These are phyloP conservation scores for Euclidia mi DNA, from an alignment of 2,888 invertebrate genomes.

Conservation along the genomic window DNA sequence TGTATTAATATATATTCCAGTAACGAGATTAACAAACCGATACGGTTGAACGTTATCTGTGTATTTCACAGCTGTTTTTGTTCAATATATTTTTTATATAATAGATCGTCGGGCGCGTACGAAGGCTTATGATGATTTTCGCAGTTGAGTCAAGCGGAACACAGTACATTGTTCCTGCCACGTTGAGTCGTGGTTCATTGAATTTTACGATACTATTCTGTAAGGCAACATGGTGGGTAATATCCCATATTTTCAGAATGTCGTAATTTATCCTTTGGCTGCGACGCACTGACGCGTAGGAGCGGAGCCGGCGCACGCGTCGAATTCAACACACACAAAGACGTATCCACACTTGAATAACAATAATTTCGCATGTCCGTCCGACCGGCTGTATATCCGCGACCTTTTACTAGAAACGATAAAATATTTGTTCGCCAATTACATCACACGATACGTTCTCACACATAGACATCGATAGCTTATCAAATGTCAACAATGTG, in stretches of 20 bases:
- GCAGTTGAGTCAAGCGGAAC: slow-evolving; percentile 36
- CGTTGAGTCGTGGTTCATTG: slow-evolving; percentile 35
- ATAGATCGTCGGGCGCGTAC: slow-evolving; percentile 5
- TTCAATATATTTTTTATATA: slow-evolving; percentile 16
- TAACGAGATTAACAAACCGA: slow-evolving; percentile 15
- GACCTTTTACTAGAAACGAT: neutral
- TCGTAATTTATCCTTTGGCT: slow-evolving; percentile 35
- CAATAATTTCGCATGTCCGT: slow-evolving; percentile 15
- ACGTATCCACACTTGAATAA: slow-evolving; percentile 25
- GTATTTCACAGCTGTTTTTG: slow-evolving; percentile 2
- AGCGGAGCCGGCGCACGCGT: slow-evolving; percentile 45
- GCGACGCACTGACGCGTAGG: slow-evolving; percentile 27
- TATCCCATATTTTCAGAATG: slow-evolving; percentile 26
- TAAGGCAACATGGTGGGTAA: slow-evolving; percentile 22
- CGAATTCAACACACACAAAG: slow-evolving; percentile 31
- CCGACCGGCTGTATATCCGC: slow-evolving; percentile 17
- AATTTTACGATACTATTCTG: slow-evolving; percentile 43
- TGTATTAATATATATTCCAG: neutral
- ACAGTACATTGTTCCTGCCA: slow-evolving; percentile 15
- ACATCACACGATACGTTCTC: slow-evolving; percentile 24
- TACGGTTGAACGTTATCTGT: slow-evolving; percentile 16
- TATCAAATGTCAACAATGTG: slow-evolving; percentile 42
- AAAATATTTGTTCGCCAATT: slow-evolving; percentile 6
- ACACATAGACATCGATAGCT: slow-evolving; percentile 15
- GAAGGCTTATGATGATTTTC: slow-evolving; percentile 22